Conservation (phyloP, 2,888 invertebrate species). For the Acrocyrtus sp. region DNA sequence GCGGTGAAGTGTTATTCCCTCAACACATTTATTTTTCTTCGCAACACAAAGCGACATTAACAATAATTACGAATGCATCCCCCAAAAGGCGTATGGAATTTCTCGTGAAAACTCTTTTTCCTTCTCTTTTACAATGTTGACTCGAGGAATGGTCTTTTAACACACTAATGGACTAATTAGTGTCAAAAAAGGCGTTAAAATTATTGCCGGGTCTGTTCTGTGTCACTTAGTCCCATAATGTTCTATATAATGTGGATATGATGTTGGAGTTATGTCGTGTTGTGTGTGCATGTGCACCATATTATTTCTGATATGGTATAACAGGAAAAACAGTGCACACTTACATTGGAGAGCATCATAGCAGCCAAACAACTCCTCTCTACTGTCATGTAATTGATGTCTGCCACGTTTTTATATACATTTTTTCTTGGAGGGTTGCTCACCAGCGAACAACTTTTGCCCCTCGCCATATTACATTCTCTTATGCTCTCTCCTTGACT, state of each 20-base stretch:
- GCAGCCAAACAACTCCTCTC: conserved; percentile 9
- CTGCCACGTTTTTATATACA: conserved; percentile 17
- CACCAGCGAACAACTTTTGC: too few species aligned
- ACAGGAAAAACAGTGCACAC: too few species aligned
- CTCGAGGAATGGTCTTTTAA: conserved; percentile 59
- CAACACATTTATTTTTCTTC: conserved; percentile 41
- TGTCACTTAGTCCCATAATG: conserved; percentile 63
- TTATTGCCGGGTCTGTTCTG: conserved; percentile 63
- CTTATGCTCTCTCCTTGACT: too few species aligned
- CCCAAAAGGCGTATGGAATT: conserved; percentile 51
- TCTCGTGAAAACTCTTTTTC: too few species aligned
- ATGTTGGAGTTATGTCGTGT: too few species aligned
- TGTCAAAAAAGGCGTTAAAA: conserved; percentile 64
- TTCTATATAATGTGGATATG: conserved; percentile 29
- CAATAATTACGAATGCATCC: conserved; percentile 52
- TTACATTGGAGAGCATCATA: too few species aligned
- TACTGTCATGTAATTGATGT: conserved; percentile 42
- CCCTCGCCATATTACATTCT: too few species aligned
- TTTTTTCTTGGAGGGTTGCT: too few species aligned
- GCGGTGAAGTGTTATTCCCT: conserved; percentile 42
- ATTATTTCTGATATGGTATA: too few species aligned
- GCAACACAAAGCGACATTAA: conserved; percentile 52
- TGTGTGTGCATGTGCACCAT: too few species aligned
- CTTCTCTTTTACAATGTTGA: conserved; percentile 45
- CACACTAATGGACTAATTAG: conserved; percentile 64